Percentiles rank a stretch among this genome's conserved stretches.
These are phyloP conservation scores for Lepisosteus oculatus DNA, from an alignment of 2,113 vertebrate species.

Conservation along the genomic window DNA sequence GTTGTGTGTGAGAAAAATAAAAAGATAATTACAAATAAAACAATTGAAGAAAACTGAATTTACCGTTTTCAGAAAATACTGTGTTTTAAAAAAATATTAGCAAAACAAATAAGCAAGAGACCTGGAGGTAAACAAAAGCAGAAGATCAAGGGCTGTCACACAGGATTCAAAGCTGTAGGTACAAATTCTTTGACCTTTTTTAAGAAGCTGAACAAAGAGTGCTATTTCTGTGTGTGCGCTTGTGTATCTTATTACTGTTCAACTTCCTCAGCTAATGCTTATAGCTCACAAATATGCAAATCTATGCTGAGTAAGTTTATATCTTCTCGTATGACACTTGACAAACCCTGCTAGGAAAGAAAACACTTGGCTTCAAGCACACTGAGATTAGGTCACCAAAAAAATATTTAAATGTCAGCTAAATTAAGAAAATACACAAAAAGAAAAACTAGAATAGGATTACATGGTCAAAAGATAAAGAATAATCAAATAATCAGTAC, in stretches of 20 bases:
- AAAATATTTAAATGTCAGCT: background rate
- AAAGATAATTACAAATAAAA: too few species aligned
- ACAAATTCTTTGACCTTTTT: background rate
- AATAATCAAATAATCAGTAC: background rate
- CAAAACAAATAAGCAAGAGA: too few species aligned
- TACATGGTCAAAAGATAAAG: background rate
- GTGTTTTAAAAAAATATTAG: too few species aligned
- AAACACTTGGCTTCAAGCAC: background rate
- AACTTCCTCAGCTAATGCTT: background rate
- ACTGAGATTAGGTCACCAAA: background rate
- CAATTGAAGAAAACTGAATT: too few species aligned
- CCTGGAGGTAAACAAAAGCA: too few species aligned
- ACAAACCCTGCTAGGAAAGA: background rate
- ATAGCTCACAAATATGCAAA: background rate
- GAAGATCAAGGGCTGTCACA: background rate
- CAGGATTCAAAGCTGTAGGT: background rate
- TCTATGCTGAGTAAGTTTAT: conserved; percentile 8
- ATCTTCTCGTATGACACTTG: background rate
- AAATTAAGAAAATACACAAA: background rate
- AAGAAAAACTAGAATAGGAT: background rate
- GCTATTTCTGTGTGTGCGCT: background rate
- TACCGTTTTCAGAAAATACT: too few species aligned
- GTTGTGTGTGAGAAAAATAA: too few species aligned
- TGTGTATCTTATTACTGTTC: background rate
- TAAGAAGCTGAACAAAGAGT: background rate